Conservation (phyloP, 2,113 vertebrate species). For the Brachypteracias leptosomus region DNA sequence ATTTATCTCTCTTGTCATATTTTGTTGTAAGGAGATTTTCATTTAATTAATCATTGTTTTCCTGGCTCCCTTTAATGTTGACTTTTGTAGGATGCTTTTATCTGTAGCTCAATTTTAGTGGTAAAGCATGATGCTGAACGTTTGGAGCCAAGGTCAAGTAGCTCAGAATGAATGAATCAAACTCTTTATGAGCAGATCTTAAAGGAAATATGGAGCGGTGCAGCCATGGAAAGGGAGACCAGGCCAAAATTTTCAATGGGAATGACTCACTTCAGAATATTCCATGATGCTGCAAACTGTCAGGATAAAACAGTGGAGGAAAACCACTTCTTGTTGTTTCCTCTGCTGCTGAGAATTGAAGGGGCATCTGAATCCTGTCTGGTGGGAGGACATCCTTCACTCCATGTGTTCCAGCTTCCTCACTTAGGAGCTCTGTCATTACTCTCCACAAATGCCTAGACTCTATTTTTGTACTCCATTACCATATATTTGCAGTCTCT, state of each 20-base stretch:
- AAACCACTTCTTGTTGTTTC: background rate
- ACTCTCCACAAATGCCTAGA: background rate
- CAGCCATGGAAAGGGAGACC: constrained; percentile 21
- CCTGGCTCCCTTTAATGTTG: background rate
- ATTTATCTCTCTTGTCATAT: background rate
- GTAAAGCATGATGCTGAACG: background rate
- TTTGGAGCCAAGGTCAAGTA: background rate
- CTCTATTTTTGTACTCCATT: constrained; percentile 13
- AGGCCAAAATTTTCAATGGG: constrained; percentile 21
- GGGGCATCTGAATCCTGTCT: constrained; percentile 17
- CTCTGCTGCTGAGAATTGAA: constrained; percentile 35
- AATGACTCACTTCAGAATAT: constrained; percentile 49
- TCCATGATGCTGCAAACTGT: background rate
- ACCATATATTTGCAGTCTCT: constrained; percentile 18
- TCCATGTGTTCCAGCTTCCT: constrained; percentile 21
- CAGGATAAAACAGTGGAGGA: background rate
- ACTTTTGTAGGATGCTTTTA: background rate
- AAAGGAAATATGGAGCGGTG: constrained; percentile 5
- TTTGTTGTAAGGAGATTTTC: background rate
- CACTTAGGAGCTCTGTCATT: constrained; percentile 9
- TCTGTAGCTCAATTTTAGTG: background rate
- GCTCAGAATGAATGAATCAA: background rate
- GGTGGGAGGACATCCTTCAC: constrained; percentile 35
- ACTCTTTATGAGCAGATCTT: constrained; percentile 18
- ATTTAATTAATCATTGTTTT: background rate